These are phyloP conservation scores for Stomorhina lunata DNA, from an alignment of 2,888 invertebrate genomes.

Conservation along the genomic window DNA sequence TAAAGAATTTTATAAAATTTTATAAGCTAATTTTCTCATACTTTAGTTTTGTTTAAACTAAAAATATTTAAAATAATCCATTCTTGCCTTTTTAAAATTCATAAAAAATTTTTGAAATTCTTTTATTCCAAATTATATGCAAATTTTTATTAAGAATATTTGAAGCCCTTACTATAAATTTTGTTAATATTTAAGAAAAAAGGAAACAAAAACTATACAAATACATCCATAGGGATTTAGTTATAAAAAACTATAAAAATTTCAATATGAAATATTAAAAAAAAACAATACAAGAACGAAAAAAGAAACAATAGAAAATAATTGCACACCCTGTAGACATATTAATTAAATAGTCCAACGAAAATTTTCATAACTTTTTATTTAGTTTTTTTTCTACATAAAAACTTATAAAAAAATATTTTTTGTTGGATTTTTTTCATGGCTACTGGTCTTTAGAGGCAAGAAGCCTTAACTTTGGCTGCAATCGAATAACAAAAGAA, in stretches of 20 bases:
- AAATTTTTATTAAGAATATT: neutral
- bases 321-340: constrained; percentile 56
- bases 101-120: neutral
- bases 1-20: too few relatives aligned
- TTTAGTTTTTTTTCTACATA: neutral
- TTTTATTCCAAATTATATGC: too few relatives aligned
- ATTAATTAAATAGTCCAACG: constrained; percentile 60
- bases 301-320: constrained; percentile 23
- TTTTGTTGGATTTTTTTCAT: constrained; percentile 30
- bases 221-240: too few relatives aligned
- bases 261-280: neutral
- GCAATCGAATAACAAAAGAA: constrained; percentile 11
- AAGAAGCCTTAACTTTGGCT: neutral
- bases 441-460: neutral
- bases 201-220: neutral
- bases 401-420: too few relatives aligned
- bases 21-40: too few relatives aligned
- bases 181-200: neutral
- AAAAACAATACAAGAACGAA: neutral
- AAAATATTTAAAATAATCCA: neutral
- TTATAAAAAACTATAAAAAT: neutral
- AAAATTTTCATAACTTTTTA: neutral
- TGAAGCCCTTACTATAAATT: neutral
- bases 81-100: neutral
- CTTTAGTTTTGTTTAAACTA: too few relatives aligned